phyloP scores from a whole-genome alignment of 2,797 vertebrate species.

The Heliangelus exortis region DNA sequence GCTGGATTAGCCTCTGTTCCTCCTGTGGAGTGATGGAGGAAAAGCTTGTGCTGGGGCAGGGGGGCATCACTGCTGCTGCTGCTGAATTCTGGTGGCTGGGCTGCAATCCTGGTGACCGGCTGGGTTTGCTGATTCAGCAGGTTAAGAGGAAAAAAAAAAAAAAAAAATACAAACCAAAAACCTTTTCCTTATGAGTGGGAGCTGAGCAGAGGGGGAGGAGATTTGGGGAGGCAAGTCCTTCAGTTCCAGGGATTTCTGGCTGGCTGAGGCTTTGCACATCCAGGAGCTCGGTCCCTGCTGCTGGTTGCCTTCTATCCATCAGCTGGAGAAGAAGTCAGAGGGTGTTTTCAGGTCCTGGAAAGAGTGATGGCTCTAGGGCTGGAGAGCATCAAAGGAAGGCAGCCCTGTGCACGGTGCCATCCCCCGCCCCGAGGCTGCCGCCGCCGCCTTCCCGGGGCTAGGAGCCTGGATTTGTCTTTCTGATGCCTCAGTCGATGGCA shows the following conservation, averaged over 20 bases:
- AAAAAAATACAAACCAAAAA: no score
- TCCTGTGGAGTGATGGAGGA: accelerated
- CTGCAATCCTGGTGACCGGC: background rate
- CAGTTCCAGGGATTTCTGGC: background rate
- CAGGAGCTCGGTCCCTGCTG: background rate
- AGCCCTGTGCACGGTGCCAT: background rate
- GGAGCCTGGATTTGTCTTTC: slow-evolving; percentile 64
- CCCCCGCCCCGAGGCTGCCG: background rate
- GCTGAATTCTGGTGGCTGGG: background rate
- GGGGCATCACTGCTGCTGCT: no score
- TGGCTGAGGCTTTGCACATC: background rate
- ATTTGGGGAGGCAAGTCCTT: background rate
- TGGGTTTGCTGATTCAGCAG: slow-evolving; percentile 27
- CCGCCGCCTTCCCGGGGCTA: background rate
- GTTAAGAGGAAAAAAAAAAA: background rate
- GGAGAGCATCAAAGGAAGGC: background rate
- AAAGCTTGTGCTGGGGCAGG: background rate
- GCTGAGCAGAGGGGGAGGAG: background rate
- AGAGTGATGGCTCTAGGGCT: accelerated
- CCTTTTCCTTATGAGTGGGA: background rate
- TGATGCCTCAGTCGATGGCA: slow-evolving; percentile 66
- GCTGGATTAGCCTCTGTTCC: background rate
- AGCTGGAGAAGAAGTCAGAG: accelerated
- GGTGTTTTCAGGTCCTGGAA: background rate
- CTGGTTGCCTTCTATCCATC: accelerated